Evolutionary conservation across 2,888 invertebrate species (phyloP), one percentile per base, ranked within the genome.

Genomic region (Halocaridina rubra): DNA sequence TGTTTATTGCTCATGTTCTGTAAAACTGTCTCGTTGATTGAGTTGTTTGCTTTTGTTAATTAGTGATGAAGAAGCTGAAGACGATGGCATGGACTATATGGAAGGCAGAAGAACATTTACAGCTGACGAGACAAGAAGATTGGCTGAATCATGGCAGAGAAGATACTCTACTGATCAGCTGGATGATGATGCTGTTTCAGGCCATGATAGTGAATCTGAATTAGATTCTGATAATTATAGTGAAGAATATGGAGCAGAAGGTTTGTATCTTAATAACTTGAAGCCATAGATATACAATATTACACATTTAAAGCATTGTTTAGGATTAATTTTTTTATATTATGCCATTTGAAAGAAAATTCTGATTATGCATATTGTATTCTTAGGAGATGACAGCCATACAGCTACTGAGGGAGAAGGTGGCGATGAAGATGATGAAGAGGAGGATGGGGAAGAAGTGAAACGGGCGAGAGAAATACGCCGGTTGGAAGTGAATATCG

Each of bases 61-160:
- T 71, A 89, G 90, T 71, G 90, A 90, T 86, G 90, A 89, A 77
- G 94, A 94, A 77, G 94, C 94, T 84, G 94, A 94, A 86, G 89
- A 89, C 24, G 89, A 89, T 78, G 94, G 94, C 89, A 93, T 93
- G 24, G 94, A 94, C 89, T 94, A 94, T 90, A 94, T 94, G 5
- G 92, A 94, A 88, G 94, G 94, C 71, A 88, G 89, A 88, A 93
- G 93, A 4, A 89, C 89, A 24, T 90, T 93, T 61, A 93, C 93
- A n/a, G 93, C 93, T 75, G 93, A 94, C 89, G 94, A 94, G 89
- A 95, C 94, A 0, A 91, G 94, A 77, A 93, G 94, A 89, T 91
- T 94, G 89, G 94, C 94, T 0, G 94, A 94, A 89, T 93, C 94
- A 88, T 94, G 94, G 93, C 94, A 94, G 64, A 91, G 93, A 80